These are phyloP conservation scores for Nasua narica DNA, from an alignment of 2,797 vertebrate genomes.

Conservation along the genomic window DNA sequence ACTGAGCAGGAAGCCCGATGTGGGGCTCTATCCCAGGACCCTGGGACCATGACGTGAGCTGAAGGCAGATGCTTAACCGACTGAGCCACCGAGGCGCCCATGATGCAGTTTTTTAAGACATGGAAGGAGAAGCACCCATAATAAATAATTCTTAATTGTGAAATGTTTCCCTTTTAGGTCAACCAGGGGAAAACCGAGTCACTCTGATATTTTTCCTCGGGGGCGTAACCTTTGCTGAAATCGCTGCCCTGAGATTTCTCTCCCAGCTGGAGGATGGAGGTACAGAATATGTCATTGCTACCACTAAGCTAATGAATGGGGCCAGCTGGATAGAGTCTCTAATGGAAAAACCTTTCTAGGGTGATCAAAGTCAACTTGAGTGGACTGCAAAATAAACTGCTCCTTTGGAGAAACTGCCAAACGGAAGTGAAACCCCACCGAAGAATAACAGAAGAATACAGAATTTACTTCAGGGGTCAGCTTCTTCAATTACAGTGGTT, in stretches of 20 bases:
- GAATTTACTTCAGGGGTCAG: neutral
- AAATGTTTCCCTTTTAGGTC: constrained; percentile 85
- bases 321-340: constrained; percentile 95
- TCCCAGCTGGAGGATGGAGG: constrained; percentile 98
- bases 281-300: constrained; percentile 96
- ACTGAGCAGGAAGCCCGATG: too few relatives aligned
- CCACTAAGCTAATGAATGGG: constrained; percentile 97
- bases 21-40: too few relatives aligned
- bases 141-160: neutral
- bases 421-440: neutral
- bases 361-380: neutral
- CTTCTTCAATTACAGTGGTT: neutral
- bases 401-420: neutral
- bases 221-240: constrained; percentile 95
- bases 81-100: neutral
- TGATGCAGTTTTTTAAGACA: neutral
- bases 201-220: constrained; percentile 97
- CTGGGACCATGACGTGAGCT: too few relatives aligned
- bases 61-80: too few relatives aligned
- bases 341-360: constrained; percentile 90
- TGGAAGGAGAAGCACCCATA: neutral
- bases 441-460: neutral
- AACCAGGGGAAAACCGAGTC: constrained; percentile 96
- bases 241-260: constrained; percentile 95
- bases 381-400: neutral